Evolutionary conservation across 2,113 vertebrate genomes (phyloP).

Genomic region (Tichodroma muraria): DNA sequence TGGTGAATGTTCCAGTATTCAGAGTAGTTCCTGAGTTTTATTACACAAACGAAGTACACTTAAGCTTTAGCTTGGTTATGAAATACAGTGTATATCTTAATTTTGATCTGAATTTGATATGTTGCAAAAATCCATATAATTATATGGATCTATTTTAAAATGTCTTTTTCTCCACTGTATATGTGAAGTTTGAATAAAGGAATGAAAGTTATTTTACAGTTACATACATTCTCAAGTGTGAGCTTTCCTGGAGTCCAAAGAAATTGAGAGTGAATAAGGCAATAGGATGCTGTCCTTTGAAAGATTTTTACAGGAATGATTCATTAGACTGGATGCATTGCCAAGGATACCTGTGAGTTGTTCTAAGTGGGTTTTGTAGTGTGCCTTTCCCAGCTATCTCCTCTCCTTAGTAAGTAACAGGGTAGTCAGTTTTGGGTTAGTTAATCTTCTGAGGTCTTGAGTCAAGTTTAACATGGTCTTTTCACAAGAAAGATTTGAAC

Average conservation of each 20-base stretch:
- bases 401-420: background rate
- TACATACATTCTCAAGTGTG: constrained; percentile 39
- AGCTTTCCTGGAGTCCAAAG: constrained; percentile 38
- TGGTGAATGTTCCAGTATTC: constrained; percentile 53
- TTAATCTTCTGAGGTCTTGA: background rate
- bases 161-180: constrained; percentile 63
- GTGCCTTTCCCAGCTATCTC: background rate
- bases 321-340: background rate
- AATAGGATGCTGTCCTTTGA: background rate
- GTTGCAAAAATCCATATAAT: constrained; percentile 53
- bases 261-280: background rate
- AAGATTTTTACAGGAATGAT: background rate
- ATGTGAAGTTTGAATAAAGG: constrained; percentile 65
- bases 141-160: constrained; percentile 65
- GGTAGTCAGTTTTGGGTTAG: background rate
- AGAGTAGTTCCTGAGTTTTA: constrained; percentile 31
- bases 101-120: constrained; percentile 64
- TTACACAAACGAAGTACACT: constrained; percentile 19
- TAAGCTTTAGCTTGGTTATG: constrained; percentile 54
- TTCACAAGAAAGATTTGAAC: background rate
- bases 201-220: constrained; percentile 64
- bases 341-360: background rate
- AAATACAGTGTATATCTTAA: constrained; percentile 60
- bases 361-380: background rate
- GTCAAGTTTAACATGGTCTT: background rate